Conservation (phyloP, 92 coral and sea anemone genomes). For the Galaxea fascicularis region DNA sequence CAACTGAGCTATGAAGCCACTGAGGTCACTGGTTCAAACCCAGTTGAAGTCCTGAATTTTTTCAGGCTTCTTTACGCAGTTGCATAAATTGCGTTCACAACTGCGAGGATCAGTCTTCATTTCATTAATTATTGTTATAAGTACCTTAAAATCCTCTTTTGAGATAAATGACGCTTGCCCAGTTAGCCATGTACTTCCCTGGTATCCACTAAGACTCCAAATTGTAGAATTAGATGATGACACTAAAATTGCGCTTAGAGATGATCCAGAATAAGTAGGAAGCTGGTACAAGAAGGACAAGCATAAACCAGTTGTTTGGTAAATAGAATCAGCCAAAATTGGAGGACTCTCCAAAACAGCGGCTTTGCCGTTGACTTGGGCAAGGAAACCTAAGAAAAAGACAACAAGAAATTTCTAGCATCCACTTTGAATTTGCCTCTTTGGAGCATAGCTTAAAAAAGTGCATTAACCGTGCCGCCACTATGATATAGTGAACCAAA, state of each 20-base stretch:
- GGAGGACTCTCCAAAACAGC: conserved; percentile 64
- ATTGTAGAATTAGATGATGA: conserved; percentile 44
- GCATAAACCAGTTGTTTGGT: conserved; percentile 62
- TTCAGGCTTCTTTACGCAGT: too few species aligned
- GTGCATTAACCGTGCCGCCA: neutral
- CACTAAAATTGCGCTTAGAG: conserved; percentile 45
- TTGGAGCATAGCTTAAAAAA: too few species aligned
- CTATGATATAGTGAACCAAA: too few species aligned
- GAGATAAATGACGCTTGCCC: conserved; percentile 66
- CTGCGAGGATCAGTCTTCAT: too few species aligned
- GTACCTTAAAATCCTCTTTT: conserved; percentile 62
- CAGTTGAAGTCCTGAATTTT: too few species aligned
- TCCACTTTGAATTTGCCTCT: neutral
- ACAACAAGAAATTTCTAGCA: neutral
- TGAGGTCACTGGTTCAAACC: too few species aligned
- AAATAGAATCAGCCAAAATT: conserved; percentile 35
- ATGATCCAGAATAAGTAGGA: conserved; percentile 59
- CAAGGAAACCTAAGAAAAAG: neutral
- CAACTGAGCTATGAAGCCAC: too few species aligned
- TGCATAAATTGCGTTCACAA: too few species aligned
- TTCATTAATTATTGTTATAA: too few species aligned
- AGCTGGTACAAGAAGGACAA: conserved; percentile 62
- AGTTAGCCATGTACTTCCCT: conserved; percentile 68
- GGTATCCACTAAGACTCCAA: conserved; percentile 73
- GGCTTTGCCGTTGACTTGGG: neutral